Evolutionary conservation across 2,888 invertebrate genomes (phyloP), one percentile per base, ranked within the genome.

Genomic region (Nesidiocoris tenuis): DNA sequence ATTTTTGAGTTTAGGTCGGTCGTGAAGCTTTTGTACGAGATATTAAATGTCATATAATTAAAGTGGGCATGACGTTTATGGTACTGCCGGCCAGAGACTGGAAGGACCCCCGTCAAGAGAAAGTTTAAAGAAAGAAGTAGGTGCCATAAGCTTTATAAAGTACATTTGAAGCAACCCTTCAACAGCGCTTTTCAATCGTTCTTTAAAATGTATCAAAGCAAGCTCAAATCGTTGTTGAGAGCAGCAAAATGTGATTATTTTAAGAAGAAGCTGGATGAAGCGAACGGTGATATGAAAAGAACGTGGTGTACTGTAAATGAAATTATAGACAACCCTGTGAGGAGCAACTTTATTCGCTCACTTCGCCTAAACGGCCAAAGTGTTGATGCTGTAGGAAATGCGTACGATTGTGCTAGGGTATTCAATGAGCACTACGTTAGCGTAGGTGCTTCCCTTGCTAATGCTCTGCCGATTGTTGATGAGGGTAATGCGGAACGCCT

Each of bases 231-330:
- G 2, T 57, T 57, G 16, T n/a, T 57, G 18, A 2, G 2, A 17
- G 18, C 18, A 5, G 61, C 61, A 2, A 61, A 61, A 18, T 5
- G 22, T 18, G 16, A 61, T 9, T 61, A 61, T 61, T 7, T 9
- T 16, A 61, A 61, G 16, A 18, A 16, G 19, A 61, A 61, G 22
- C 19, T 61, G 1, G 16, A 18, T 9, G 19, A 61, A 61, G 61
- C 19, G 5, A 16, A 61, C 1, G 61, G 61, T 17, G 22, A 61
- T 16, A 18, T 18, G 19, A 61, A 61, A 18, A 64, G 25, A 64
- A 64, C 64, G 3, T 23, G 64, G 64, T 23, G 25, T 22, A 22
- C 7, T 24, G 25, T 61, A 61, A 61, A 61, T 23, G 24, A 64
- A 64, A 7, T 64, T 3, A 24, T 61, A 21, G 61, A 61, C 22